These are phyloP conservation scores for Phrynocephalus forsythii DNA, from an alignment of 2,797 vertebrate genomes.

Conservation along the genomic window DNA sequence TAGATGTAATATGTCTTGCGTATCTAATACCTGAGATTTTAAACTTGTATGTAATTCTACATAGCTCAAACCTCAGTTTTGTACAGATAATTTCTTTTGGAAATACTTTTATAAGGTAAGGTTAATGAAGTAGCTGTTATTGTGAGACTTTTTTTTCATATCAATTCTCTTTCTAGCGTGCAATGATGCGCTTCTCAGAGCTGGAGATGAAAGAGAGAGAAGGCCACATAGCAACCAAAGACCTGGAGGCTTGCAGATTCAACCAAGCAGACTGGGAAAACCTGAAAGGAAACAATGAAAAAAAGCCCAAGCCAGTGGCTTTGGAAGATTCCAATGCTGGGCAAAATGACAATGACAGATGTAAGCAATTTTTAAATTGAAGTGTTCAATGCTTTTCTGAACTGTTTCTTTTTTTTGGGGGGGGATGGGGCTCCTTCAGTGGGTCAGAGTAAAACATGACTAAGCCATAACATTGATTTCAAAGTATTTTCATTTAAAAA, in stretches of 20 bases:
- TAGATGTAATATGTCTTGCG: slow-evolving; percentile 73
- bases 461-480: not conserved
- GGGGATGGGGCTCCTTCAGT: slow-evolving; percentile 11
- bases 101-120: slow-evolving; percentile 81
- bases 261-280: slow-evolving; percentile 83
- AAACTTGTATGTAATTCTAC: slow-evolving; percentile 63
- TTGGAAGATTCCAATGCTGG: slow-evolving; percentile 80
- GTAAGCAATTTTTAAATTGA: slow-evolving; percentile 70
- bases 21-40: slow-evolving; percentile 67
- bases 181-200: slow-evolving; percentile 99
- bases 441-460: slow-evolving; percentile 27
- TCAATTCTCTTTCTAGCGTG: slow-evolving; percentile 91
- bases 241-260: slow-evolving; percentile 87
- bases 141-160: slow-evolving; percentile 78
- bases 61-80: slow-evolving; percentile 74
- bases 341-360: slow-evolving; percentile 82
- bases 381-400: slow-evolving; percentile 56
- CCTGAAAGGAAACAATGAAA: slow-evolving; percentile 81
- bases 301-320: slow-evolving; percentile 81
- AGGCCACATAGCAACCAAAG: slow-evolving; percentile 87
- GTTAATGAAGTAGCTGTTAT: slow-evolving; percentile 76
- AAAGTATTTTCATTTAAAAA: not conserved
- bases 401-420: slow-evolving; percentile 58
- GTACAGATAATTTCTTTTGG: slow-evolving; percentile 74
- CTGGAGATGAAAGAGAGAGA: slow-evolving; percentile 99